Percentiles rank a stretch among this genome's conserved stretches.
phyloP scores from a whole-genome alignment of 2,888 invertebrate genomes.

The Ophonus ardosiacus region DNA sequence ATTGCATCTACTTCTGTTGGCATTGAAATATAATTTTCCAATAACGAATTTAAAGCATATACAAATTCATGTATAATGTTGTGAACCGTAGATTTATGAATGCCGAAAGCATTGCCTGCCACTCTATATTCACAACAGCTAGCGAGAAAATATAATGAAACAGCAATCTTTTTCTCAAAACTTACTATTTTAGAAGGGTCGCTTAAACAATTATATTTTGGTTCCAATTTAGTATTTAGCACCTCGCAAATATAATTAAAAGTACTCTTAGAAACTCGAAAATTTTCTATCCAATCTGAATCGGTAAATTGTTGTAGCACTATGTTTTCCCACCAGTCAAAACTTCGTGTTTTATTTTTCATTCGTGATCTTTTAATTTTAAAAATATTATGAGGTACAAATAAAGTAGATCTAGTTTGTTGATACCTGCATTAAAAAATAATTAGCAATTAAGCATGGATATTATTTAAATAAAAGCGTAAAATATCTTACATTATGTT shows the following conservation, averaged over 20 bases:
- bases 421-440: neutral
- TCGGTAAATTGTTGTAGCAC: conserved; percentile 12
- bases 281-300: conserved; percentile 48
- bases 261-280: conserved; percentile 42
- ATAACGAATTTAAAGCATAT: conserved; percentile 68
- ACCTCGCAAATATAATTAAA: conserved; percentile 46
- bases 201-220: conserved; percentile 47
- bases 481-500: neutral
- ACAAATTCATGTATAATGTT: conserved; percentile 68
- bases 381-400: neutral
- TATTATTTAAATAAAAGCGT: neutral
- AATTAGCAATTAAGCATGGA: neutral
- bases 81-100: conserved; percentile 67
- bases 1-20: conserved; percentile 68
- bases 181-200: conserved; percentile 44
- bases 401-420: neutral
- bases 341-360: conserved; percentile 21
- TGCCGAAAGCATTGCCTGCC: conserved; percentile 67
- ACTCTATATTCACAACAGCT: conserved; percentile 67
- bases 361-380: conserved; percentile 4
- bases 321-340: conserved; percentile 29
- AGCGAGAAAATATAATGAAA: conserved; percentile 66
- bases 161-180: conserved; percentile 66
- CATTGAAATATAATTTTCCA: conserved; percentile 68
- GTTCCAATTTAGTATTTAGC: conserved; percentile 14